phyloP scores from a whole-genome alignment of 2,797 vertebrate genomes.

The Heterohyrax brucei region DNA sequence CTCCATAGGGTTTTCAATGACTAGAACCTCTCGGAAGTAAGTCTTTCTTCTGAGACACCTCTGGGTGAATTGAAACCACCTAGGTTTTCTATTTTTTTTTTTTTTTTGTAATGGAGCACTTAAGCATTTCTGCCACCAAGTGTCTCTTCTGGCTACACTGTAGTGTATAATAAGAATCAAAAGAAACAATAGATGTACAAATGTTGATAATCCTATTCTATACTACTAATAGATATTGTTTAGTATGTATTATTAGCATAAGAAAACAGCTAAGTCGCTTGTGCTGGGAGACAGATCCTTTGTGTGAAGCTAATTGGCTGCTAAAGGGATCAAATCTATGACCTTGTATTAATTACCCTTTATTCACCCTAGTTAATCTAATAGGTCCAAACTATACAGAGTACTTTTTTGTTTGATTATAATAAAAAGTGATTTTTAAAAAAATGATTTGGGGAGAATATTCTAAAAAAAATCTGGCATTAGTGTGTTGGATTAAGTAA shows the following conservation, averaged over 20 bases:
- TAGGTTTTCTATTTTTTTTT: background rate
- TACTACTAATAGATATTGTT: constrained; percentile 13
- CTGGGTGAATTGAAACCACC: background rate
- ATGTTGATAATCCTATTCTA: constrained; percentile 65
- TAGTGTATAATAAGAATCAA: constrained; percentile 41
- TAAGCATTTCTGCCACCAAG: background rate
- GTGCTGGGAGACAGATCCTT: constrained; percentile 25
- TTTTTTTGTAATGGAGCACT: background rate
- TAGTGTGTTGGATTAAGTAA: constrained; percentile 21
- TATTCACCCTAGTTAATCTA: constrained; percentile 46
- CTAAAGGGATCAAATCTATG: constrained; percentile 58
- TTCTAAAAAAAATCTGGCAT: constrained; percentile 17
- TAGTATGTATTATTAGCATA: constrained; percentile 64
- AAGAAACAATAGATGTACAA: constrained; percentile 24
- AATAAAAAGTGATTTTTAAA: constrained; percentile 52
- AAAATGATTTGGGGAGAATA: background rate
- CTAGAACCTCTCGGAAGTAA: background rate
- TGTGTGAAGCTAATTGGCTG: constrained; percentile 57
- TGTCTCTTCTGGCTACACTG: background rate
- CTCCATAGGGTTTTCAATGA: background rate
- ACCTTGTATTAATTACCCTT: constrained; percentile 61
- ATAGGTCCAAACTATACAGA: background rate
- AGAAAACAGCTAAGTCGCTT: constrained; percentile 38
- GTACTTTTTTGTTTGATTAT: constrained; percentile 49
- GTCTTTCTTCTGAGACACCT: background rate